Base-by-base conservation (phyloP, 2,888 invertebrate species). In the Mesorhabditis belari region DNA sequence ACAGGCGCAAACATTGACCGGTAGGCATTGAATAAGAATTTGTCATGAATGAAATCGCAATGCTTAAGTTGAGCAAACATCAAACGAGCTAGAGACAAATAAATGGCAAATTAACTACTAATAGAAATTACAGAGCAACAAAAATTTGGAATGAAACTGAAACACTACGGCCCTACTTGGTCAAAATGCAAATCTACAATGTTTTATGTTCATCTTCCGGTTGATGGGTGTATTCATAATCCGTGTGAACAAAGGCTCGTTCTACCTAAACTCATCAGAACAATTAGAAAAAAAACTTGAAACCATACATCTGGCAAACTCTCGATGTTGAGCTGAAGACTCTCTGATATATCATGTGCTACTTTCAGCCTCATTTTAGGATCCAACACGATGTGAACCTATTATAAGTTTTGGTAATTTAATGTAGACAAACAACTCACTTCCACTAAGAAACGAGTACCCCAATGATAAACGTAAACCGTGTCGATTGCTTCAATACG, bases 381-480 rank as follows among this genome's bases (percentile, higher is more conserved):
- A 23, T 83, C 82, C 58, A 85, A 72, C 2, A 84, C 83, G 64
- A 85, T 82, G 70, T 83, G 81, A 9, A 73, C 69, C 71, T 69
- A 54, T n/a, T n/a, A n/a, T 5, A 27, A n/a, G 5, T n/a, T 4
- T 29, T n/a, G 44, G n/a, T 17, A 35, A 17, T 58, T 17, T n/a
- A 29, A 9, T 4, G 12, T 27, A 35, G 23, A 28, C 21, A 25
- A 5, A 49, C 28, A 25, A 23, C 51, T 56, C 17, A 77, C 82
- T 68, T 84, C 84, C 0, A 83, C 76, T 17, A 77, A 61, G 67
- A 82, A 84, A 64, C 82, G 82, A 58, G 79, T 81, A 9, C 85
- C 85, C 64, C 82, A 84, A 71, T 85, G 84, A 69, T 84, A 85
- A 4, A 84, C 85, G 53, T 83, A 78, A 21, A 84, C 83, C 0